phyloP scores from a whole-genome alignment of 2,113 vertebrate genomes.

The Furnarius figulus region DNA sequence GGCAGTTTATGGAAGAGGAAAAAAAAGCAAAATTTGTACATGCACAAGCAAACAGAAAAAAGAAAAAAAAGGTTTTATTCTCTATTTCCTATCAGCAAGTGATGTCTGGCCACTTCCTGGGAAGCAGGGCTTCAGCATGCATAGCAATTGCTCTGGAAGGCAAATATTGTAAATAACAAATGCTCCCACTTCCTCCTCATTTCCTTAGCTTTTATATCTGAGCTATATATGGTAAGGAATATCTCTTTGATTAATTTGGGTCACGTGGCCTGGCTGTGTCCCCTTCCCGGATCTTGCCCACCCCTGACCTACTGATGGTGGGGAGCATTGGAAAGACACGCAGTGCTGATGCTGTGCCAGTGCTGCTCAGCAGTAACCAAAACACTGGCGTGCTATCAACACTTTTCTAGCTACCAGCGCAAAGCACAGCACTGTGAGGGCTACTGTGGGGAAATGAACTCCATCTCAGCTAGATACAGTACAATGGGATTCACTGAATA shows the following conservation, averaged over 20 bases:
- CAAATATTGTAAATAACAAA: background rate
- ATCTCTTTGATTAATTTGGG: background rate
- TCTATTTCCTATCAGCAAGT: background rate
- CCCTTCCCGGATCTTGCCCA: background rate
- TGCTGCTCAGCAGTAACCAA: background rate
- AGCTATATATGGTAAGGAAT: background rate
- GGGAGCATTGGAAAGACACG: background rate
- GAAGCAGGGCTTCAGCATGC: fast-evolving
- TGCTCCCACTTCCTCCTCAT: fast-evolving
- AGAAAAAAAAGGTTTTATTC: background rate
- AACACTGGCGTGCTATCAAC: background rate
- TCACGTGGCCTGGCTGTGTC: background rate
- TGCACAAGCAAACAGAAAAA: background rate
- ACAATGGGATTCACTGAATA: background rate
- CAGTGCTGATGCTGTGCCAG: fast-evolving
- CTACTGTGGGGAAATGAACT: background rate
- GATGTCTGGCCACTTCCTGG: background rate
- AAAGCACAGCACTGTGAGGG: no score
- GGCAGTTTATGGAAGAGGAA: background rate
- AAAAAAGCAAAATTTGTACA: background rate
- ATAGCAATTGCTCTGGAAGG: background rate
- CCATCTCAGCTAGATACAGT: background rate
- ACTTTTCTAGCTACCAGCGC: background rate
- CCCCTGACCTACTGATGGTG: fast-evolving
- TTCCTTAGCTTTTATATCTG: background rate